Conservation (phyloP, 2,797 vertebrate genomes). For the Hipposideros larvatus region DNA sequence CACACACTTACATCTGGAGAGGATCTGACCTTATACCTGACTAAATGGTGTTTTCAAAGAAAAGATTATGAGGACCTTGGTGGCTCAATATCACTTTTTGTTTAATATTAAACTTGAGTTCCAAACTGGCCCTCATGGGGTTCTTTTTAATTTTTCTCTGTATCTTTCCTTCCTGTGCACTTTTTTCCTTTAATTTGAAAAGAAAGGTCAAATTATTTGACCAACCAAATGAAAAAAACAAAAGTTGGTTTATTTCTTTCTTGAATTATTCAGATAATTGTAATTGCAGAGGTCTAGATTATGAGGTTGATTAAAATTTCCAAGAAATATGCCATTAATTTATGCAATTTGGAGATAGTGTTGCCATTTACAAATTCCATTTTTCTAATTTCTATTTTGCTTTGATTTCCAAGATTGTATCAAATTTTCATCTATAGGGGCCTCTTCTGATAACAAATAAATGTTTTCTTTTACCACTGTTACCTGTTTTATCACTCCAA, state of each 20-base stretch:
- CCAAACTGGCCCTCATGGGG: background rate
- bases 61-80: background rate
- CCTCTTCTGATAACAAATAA: background rate
- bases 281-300: background rate
- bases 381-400: constrained; percentile 42
- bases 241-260: constrained; percentile 35
- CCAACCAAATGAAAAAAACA: background rate
- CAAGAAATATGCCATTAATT: background rate
- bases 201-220: background rate
- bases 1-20: background rate
- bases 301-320: constrained; percentile 24
- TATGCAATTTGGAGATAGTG: background rate
- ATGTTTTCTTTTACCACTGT: background rate
- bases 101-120: background rate
- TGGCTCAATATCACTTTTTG: background rate
- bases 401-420: background rate
- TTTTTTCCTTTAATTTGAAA: constrained; percentile 7
- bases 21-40: background rate
- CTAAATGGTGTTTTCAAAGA: background rate
- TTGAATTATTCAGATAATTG: background rate
- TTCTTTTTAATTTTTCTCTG: background rate
- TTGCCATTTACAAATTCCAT: background rate
- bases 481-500: background rate
- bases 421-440: background rate
- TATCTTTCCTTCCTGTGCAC: background rate